A percentile compares a stretch with the other conserved stretches of the same genome.
These are phyloP conservation scores for Aporophyla nigra DNA, from an alignment of 2,888 invertebrate genomes.

Conservation along the genomic window DNA sequence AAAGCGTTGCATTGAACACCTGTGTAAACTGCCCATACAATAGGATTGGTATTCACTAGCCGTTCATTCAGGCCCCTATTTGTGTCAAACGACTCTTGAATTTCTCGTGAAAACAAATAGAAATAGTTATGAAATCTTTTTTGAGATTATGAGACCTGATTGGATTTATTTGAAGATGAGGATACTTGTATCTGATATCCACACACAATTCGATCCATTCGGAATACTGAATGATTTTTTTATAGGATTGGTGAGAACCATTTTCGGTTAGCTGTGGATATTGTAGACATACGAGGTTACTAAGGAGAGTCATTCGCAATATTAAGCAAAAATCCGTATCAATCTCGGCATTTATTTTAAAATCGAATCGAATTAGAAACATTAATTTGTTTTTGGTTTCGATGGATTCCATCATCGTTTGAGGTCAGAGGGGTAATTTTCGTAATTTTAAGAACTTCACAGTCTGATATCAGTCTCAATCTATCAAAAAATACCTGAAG, in stretches of 20 bases:
- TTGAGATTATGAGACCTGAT: not conserved
- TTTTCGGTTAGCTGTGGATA: not conserved
- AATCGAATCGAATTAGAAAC: slow-evolving; percentile 13
- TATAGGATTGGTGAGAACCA: not conserved
- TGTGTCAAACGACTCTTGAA: slow-evolving; percentile 66
- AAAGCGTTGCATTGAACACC: slow-evolving; percentile 74
- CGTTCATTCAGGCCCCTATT: slow-evolving; percentile 64
- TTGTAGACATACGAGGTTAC: not conserved
- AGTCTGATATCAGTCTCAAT: no score
- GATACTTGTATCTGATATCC: no score
- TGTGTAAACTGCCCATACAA: slow-evolving; percentile 65
- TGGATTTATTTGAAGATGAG: not conserved
- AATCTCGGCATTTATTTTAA: not conserved
- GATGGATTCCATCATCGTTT: not conserved
- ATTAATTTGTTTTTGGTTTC: slow-evolving; percentile 1
- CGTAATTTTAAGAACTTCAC: no score
- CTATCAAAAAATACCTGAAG: no score
- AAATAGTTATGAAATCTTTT: slow-evolving; percentile 19
- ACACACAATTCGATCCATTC: not conserved
- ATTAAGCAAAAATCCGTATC: not conserved
- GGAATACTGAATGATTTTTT: not conserved
- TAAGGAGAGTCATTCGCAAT: not conserved
- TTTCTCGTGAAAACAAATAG: slow-evolving; percentile 57
- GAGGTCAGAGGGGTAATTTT: slow-evolving; percentile 2
- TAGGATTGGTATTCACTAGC: slow-evolving; percentile 59